These are phyloP conservation scores for Aurelia coerulea DNA, from an alignment of 30 jellyfish, hydroid and myxozoan genomes.

Conservation along the genomic window DNA sequence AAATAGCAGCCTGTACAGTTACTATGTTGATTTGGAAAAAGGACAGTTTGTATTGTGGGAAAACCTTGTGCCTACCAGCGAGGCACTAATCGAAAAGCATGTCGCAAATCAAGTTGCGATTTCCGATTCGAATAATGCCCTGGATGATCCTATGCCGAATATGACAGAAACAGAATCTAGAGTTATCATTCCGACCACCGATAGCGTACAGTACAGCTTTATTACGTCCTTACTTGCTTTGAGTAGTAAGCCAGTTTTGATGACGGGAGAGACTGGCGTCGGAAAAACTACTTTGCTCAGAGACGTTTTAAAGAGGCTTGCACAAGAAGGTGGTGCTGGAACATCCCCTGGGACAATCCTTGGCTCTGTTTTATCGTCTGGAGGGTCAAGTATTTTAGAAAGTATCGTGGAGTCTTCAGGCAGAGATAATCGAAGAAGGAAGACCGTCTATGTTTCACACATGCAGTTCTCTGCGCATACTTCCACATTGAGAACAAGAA, in stretches of 20 bases:
- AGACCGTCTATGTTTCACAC: constrained; percentile 56
- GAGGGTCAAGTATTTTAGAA: constrained; percentile 64
- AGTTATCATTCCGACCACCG: constrained; percentile 75
- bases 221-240: constrained; percentile 54
- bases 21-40: constrained; percentile 87
- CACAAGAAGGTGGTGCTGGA: constrained; percentile 87
- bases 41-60: constrained; percentile 85
- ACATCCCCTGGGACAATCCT: constrained; percentile 71
- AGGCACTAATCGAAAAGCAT: constrained; percentile 63
- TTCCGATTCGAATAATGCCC: constrained; percentile 43
- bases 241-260: constrained; percentile 64
- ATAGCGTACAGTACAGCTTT: constrained; percentile 70
- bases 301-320: constrained; percentile 63
- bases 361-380: constrained; percentile 75
- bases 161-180: constrained; percentile 32
- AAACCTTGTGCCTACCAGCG: constrained; percentile 75
- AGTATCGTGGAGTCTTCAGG: constrained; percentile 53
- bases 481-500: constrained; percentile 44
- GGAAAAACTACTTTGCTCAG: constrained; percentile 76
- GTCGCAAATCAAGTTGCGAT: constrained; percentile 79
- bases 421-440: constrained; percentile 30
- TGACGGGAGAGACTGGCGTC: constrained; percentile 80
- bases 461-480: constrained; percentile 85
- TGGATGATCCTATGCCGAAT: constrained; percentile 73
- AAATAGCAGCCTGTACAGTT: constrained; percentile 59